A percentile compares a stretch with the other conserved stretches of the same genome.
Conservation (phyloP, 2,888 invertebrate species). For the Dicyrtoma fusca region DNA sequence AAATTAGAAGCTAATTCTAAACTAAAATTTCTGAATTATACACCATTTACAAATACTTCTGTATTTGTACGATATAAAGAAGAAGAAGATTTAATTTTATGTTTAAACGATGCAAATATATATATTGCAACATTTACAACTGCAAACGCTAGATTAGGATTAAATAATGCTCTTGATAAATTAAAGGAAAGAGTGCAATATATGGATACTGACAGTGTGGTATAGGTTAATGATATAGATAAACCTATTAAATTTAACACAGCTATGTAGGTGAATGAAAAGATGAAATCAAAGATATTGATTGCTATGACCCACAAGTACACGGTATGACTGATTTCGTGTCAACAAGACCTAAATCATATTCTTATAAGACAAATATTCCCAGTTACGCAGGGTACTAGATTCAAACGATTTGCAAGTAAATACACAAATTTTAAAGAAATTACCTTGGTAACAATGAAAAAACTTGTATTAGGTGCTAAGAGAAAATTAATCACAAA, state of each 20-base stretch:
- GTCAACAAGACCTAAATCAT: not conserved
- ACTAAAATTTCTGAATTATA: no score
- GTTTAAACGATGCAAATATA: not conserved
- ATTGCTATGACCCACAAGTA: not conserved
- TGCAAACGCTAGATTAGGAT: constrained; percentile 1
- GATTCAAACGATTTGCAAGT: not conserved
- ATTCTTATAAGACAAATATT: not conserved
- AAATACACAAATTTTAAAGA: not conserved
- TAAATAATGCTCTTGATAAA: constrained; percentile 2
- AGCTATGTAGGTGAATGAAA: not conserved
- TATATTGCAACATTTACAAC: not conserved
- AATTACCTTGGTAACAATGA: not conserved
- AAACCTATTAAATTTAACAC: not conserved
- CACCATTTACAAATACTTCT: no score
- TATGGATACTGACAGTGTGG: not conserved
- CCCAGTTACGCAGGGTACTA: not conserved
- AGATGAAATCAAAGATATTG: not conserved
- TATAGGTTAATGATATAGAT: not conserved
- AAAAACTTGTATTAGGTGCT: not conserved
- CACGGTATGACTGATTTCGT: not conserved
- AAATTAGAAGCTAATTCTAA: not conserved
- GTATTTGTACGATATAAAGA: not conserved
- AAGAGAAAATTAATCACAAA: not conserved
- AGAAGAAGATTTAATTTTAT: not conserved
- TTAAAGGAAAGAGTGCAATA: not conserved